Percentiles rank a stretch among this genome's conserved stretches.
Conservation (phyloP, 2,797 vertebrate genomes). For the Kryptopterus vitreolus region DNA sequence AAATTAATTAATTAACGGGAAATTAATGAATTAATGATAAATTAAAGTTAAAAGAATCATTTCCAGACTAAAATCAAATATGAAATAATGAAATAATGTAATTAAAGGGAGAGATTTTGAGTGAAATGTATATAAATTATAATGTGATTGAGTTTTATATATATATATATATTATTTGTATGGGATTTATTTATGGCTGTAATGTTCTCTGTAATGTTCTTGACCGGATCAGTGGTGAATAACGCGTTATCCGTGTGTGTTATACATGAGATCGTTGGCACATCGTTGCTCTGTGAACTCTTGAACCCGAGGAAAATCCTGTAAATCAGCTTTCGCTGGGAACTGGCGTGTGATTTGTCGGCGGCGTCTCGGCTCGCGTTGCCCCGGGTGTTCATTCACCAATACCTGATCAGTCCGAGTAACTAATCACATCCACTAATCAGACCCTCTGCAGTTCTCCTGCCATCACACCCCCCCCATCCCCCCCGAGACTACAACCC, state of each 20-base stretch:
- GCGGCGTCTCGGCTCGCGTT: neutral
- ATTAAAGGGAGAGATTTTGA: too few relatives aligned
- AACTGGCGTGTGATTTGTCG: constrained; percentile 21
- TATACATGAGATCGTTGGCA: neutral
- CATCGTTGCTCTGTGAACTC: constrained; percentile 7
- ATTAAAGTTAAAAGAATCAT: too few relatives aligned
- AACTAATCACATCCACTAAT: constrained; percentile 52
- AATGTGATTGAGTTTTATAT: too few relatives aligned
- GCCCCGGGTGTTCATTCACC: constrained; percentile 47
- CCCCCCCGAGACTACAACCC: too few relatives aligned
- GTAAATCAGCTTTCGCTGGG: constrained; percentile 34
- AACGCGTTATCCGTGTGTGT: neutral
- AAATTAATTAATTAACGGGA: too few relatives aligned
- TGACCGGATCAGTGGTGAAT: neutral
- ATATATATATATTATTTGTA: too few relatives aligned
- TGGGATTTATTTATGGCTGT: neutral
- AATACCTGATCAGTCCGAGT: constrained; percentile 53
- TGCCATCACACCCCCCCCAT: too few relatives aligned
- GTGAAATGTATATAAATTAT: too few relatives aligned
- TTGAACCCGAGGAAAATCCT: neutral
- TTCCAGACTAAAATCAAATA: too few relatives aligned
- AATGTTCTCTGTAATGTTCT: neutral
- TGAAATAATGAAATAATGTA: too few relatives aligned
- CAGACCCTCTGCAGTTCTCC: constrained; percentile 26
- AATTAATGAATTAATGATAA: too few relatives aligned